Evolutionary conservation across 2,797 vertebrate species (phyloP).

Genomic region (Hydrophis major): DNA sequence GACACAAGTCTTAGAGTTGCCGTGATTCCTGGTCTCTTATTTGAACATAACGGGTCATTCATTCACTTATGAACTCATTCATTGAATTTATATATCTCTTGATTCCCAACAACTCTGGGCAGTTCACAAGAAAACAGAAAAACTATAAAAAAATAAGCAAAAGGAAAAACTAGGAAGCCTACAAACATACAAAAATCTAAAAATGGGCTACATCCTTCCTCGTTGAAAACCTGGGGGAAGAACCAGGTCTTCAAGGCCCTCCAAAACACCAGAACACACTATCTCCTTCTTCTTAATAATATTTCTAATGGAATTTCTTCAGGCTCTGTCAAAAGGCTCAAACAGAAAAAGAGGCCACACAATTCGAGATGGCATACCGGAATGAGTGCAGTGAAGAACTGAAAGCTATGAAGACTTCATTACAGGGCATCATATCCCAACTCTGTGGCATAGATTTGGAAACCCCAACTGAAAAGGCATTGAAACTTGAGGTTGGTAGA

Average conservation of each 20-base stretch:
- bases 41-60: neutral
- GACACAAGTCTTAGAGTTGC: neutral
- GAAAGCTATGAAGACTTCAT: constrained; percentile 67
- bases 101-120: neutral
- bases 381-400: constrained; percentile 78
- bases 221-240: neutral
- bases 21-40: neutral
- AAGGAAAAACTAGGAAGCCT: neutral
- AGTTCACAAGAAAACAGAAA: neutral
- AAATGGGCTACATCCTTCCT: neutral
- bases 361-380: constrained; percentile 80
- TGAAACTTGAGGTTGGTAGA: constrained; percentile 80
- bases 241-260: neutral
- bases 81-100: neutral
- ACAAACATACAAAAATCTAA: neutral
- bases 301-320: constrained; percentile 29
- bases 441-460: constrained; percentile 45
- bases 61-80: neutral
- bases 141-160: neutral
- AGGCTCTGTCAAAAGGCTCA: constrained; percentile 73
- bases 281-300: neutral
- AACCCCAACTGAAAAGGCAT: constrained; percentile 61
- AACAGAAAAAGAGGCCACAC: constrained; percentile 69
- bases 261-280: neutral
- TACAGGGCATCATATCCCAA: constrained; percentile 59